phyloP scores from a whole-genome alignment of 2,888 invertebrate genomes.

The Plusia festucae region DNA sequence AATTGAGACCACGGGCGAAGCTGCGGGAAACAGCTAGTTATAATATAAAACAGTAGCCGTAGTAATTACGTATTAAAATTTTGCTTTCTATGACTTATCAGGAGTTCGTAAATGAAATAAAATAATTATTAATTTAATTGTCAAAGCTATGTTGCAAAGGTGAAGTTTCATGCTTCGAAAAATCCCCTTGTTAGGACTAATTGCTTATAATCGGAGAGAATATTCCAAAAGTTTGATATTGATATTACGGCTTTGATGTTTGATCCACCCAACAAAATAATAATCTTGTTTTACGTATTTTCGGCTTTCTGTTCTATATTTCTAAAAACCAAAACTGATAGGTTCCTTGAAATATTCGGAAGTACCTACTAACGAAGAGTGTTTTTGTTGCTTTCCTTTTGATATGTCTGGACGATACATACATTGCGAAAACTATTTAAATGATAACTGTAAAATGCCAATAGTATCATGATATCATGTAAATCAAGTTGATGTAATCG shows the following conservation, averaged over 20 bases:
- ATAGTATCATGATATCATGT: constrained; percentile 45
- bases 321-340: background rate
- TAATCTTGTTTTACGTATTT: background rate
- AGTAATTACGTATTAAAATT: no score
- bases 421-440: constrained; percentile 41
- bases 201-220: constrained; percentile 37
- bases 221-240: constrained; percentile 14
- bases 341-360: background rate
- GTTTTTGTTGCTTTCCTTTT: constrained; percentile 42
- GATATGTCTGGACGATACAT: constrained; percentile 11
- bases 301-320: background rate
- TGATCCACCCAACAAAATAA: constrained; percentile 16
- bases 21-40: no score
- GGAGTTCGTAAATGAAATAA: background rate
- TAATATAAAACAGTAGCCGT: no score
- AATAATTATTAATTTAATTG: constrained; percentile 20
- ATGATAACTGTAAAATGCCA: constrained; percentile 51
- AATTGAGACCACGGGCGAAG: no score
- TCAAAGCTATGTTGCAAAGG: constrained; percentile 24
- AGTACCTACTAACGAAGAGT: constrained; percentile 8
- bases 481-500: constrained; percentile 48
- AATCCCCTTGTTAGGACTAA: constrained; percentile 51
- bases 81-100: no score
- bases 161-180: constrained; percentile 45
- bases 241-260: constrained; percentile 10